These are phyloP conservation scores for Rhyacophila evoluta DNA, from an alignment of 2,888 invertebrate species.

Conservation along the genomic window DNA sequence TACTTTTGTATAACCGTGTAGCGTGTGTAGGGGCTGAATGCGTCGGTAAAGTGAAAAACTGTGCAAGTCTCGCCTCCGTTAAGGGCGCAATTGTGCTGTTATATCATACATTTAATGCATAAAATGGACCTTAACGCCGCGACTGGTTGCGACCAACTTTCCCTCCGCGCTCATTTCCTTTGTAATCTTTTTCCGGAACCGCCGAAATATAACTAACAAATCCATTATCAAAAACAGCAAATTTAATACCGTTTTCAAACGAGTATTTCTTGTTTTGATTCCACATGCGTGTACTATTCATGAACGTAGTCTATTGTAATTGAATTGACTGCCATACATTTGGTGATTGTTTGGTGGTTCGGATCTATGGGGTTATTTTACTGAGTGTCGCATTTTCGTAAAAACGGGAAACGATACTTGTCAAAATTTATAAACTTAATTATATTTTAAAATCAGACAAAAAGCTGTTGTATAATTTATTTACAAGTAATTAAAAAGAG, in stretches of 20 bases:
- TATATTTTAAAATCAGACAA: too few species aligned
- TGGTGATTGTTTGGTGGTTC: not conserved
- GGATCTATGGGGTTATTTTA: not conserved
- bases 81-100: constrained; percentile 48
- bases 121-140: constrained; percentile 42
- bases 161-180: constrained; percentile 15
- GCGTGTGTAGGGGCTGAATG: constrained; percentile 7
- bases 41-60: constrained; percentile 45
- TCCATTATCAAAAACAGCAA: not conserved
- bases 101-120: constrained; percentile 37
- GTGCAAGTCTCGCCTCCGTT: constrained; percentile 43
- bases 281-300: not conserved
- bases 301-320: not conserved
- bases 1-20: not conserved
- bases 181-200: constrained; percentile 28
- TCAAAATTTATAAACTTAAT: too few species aligned
- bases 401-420: too few species aligned
- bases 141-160: constrained; percentile 16
- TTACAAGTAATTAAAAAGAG: too few species aligned
- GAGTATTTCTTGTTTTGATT: not conserved
- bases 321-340: not conserved
- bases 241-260: not conserved
- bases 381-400: too few species aligned
- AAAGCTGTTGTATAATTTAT: too few species aligned
- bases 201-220: constrained; percentile 20